Conservation (phyloP, 2,888 invertebrate genomes). For the Cheilosia vernalis region DNA sequence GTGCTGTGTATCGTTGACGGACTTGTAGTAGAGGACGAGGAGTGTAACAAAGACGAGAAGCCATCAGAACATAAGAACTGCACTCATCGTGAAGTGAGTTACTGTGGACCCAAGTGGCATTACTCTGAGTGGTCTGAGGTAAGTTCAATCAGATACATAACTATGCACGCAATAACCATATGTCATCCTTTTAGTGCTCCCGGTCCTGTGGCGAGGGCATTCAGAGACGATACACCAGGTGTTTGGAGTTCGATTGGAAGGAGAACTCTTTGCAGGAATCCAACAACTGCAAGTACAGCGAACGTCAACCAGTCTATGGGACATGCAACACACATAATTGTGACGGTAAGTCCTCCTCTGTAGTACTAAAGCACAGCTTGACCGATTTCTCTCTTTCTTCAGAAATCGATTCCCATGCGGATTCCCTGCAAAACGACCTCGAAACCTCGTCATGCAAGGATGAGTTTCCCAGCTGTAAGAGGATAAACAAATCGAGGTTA, state of each 20-base stretch:
- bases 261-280: constrained; percentile 82
- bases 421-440: constrained; percentile 72
- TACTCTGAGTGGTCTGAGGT: constrained; percentile 86
- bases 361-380: neutral
- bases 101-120: constrained; percentile 84
- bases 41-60: constrained; percentile 86
- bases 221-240: constrained; percentile 85
- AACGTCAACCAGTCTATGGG: constrained; percentile 83
- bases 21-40: constrained; percentile 77
- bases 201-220: constrained; percentile 85
- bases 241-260: constrained; percentile 82
- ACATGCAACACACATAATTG: constrained; percentile 84
- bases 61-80: constrained; percentile 88
- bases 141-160: constrained; percentile 47
- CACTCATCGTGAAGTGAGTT: constrained; percentile 78
- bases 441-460: constrained; percentile 84
- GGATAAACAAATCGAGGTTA: constrained; percentile 92
- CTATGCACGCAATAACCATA: neutral
- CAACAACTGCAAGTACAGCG: constrained; percentile 83
- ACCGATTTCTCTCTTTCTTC: neutral
- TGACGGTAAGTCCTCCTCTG: constrained; percentile 78
- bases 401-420: constrained; percentile 64
- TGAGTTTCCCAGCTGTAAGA: constrained; percentile 89
- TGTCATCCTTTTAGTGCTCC: constrained; percentile 83
- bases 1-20: constrained; percentile 79